A percentile compares a stretch with the other conserved stretches of the same genome.
Evolutionary conservation across 35 echinoderm and acorn worm genomes (phyloP).

Genomic region (Hemicentrotus pulcherrimus): DNA sequence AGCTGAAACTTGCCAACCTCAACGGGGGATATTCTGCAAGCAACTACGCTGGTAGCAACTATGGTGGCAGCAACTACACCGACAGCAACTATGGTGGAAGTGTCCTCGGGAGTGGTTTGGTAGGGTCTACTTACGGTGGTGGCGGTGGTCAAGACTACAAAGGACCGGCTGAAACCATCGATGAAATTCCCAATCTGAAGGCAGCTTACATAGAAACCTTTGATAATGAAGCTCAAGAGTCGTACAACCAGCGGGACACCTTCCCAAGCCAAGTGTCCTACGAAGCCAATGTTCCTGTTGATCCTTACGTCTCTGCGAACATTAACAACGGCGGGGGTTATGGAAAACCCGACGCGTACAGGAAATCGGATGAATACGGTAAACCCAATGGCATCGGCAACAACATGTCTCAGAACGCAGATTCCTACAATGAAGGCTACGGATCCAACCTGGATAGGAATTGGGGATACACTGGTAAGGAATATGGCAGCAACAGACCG

Average conservation of each 20-base stretch:
- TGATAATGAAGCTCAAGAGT: neutral
- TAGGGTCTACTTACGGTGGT: neutral
- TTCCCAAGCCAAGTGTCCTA: slow-evolving; percentile 27
- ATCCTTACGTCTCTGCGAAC: slow-evolving; percentile 27
- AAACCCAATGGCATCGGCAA: neutral
- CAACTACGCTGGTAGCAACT: slow-evolving; percentile 31
- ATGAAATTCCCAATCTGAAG: slow-evolving; percentile 28
- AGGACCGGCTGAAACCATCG: neutral
- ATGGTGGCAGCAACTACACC: neutral
- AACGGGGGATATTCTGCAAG: neutral
- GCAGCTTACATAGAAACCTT: slow-evolving; percentile 1
- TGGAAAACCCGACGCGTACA: neutral
- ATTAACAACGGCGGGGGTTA: slow-evolving; percentile 26
- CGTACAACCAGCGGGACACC: neutral
- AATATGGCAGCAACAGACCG: neutral
- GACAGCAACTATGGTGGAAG: slow-evolving; percentile 23
- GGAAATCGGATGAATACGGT: neutral
- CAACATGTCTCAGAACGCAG: neutral
- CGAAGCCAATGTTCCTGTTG: slow-evolving; percentile 34
- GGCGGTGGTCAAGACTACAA: slow-evolving; percentile 18
- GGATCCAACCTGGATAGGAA: neutral
- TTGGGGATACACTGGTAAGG: neutral
- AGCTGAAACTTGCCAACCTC: neutral
- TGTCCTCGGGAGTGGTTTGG: neutral
- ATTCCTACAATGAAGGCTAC: slow-evolving; percentile 38